Percentiles rank a stretch among this genome's conserved stretches.
phyloP scores from a whole-genome alignment of 2,888 invertebrate genomes.

The Hypomecis atomaria region DNA sequence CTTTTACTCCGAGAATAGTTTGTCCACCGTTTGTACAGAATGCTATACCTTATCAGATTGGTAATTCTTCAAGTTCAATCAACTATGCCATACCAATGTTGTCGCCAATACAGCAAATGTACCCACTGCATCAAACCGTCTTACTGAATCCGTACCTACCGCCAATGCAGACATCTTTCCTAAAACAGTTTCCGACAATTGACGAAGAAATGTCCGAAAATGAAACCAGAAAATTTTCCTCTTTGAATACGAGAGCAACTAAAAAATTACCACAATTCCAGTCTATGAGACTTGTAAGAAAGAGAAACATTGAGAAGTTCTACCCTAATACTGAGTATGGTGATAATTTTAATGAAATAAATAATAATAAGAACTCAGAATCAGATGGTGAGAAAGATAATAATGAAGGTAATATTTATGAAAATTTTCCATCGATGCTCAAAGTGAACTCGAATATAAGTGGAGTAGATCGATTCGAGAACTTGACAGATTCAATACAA shows the following conservation, averaged over 20 bases:
- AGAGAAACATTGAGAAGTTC: conserved; percentile 78
- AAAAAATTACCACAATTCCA: conserved; percentile 72
- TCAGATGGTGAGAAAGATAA: conserved; percentile 56
- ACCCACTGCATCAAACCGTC: conserved; percentile 76
- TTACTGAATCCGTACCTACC: conserved; percentile 75
- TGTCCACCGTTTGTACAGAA: conserved; percentile 79
- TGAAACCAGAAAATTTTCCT: conserved; percentile 73
- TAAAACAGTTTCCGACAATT: conserved; percentile 75
- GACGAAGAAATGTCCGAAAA: conserved; percentile 69
- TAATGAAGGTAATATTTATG: conserved; percentile 70
- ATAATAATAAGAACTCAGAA: conserved; percentile 69
- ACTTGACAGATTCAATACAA: conserved; percentile 88
- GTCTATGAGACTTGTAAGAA: conserved; percentile 77
- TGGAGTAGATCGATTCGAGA: conserved; percentile 83
- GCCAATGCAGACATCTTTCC: conserved; percentile 71
- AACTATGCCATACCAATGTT: conserved; percentile 71
- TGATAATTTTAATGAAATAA: conserved; percentile 78
- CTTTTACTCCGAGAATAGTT: conserved; percentile 76
- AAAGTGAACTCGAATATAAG: conserved; percentile 70
- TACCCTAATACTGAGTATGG: conserved; percentile 81
- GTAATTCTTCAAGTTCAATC: conserved; percentile 53
- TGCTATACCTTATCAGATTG: conserved; percentile 61
- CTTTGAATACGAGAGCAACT: conserved; percentile 72
- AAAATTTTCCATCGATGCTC: conserved; percentile 72
- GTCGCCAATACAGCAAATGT: conserved; percentile 78